Evolutionary conservation across 2,797 vertebrate genomes (phyloP), one percentile per base, ranked within the genome.

Genomic region (Hoplostethus atlanticus): DNA sequence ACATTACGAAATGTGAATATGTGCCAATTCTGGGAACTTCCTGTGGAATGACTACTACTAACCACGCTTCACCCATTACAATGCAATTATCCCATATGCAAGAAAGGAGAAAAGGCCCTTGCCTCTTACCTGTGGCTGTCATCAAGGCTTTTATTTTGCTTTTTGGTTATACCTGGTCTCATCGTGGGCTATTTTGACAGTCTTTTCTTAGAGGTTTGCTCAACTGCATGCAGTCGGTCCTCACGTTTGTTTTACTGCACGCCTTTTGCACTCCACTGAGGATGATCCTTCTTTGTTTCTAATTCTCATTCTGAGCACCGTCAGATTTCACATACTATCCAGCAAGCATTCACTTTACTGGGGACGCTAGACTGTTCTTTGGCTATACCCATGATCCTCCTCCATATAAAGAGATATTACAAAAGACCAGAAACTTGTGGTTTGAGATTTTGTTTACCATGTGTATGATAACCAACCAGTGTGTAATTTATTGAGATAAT

Each of bases 381-480:
- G 74, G 83, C 81, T 76, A 67, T 72, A 79, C 74, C 89, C 48
- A 56, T 56, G 44, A 71, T 78, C 86, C 77, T 80, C 80, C 78
- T 80, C 64, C 82, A 69, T 84, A 67, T 52, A 76, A 85, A 89
- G 76, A 55, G 48, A 82, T 79, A 85, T 90, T 87, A 75, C 73
- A 88, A 92, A 94, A 90, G 94, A 95, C 95, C 94, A 95, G 94
- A 95, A 93, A 95, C 95, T 95, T 95, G 94, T 95, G 94, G 91
- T 92, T 94, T 89, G 88, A 89, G 89, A 92, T 91, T 83, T 92
- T 90, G 85, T 94, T 94, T 94, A 92, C 87, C 87, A 84, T 90
- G 86, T 93, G 86, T 93, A 93, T 87, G 81, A 91, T 89, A 92
- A 88, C 75, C 71, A 88, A 90, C 75, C 72, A 63, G 81, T 89